phyloP scores from a whole-genome alignment of 2,113 vertebrate species.

The Lynx canadensis region DNA sequence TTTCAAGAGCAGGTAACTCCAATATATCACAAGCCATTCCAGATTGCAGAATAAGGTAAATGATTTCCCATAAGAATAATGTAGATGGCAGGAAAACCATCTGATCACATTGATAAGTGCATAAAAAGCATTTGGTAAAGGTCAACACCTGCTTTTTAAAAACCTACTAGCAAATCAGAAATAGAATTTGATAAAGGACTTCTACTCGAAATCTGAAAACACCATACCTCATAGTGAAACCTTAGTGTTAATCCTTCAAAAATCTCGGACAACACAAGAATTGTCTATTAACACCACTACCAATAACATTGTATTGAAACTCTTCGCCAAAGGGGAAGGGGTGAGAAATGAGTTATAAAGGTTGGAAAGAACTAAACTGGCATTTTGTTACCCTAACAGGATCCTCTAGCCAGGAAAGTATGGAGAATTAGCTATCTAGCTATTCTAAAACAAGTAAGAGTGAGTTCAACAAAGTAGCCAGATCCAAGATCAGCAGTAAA shows the following conservation, averaged over 20 bases:
- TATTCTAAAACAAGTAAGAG: constrained; percentile 17
- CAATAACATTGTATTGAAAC: background rate
- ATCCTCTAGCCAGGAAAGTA: background rate
- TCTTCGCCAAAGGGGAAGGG: background rate
- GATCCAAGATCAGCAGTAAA: background rate
- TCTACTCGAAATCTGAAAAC: background rate
- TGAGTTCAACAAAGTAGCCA: constrained; percentile 21
- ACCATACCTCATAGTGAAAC: background rate
- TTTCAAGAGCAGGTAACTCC: background rate
- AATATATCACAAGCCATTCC: background rate
- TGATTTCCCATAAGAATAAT: background rate
- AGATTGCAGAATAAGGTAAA: background rate
- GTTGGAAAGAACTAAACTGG: background rate
- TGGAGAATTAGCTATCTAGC: background rate
- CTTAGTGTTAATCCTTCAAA: background rate
- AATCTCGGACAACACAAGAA: background rate
- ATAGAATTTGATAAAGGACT: background rate
- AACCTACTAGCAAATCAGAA: background rate
- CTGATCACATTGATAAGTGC: background rate
- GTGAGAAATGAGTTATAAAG: background rate
- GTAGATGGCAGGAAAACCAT: background rate
- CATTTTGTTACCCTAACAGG: background rate
- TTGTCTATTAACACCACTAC: background rate
- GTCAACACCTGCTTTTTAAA: background rate
- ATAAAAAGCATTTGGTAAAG: background rate